Evolutionary conservation across 2,113 vertebrate genomes (phyloP), one percentile per base, ranked within the genome.

Genomic region (Lepisosteus oculatus): DNA sequence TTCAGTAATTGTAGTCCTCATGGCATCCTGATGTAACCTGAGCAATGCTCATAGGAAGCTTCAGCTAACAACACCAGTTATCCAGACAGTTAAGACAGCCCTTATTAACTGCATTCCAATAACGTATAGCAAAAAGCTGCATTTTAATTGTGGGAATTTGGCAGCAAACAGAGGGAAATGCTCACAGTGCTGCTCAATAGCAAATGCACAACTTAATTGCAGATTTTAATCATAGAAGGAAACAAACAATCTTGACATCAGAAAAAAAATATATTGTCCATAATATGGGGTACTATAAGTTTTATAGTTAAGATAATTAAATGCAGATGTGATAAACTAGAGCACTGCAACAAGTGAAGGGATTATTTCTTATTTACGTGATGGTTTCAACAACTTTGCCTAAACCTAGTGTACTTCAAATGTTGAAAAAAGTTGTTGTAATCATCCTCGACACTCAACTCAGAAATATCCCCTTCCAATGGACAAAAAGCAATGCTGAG

Each of bases 261-360:
- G 67, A 70, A 65, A 13, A 65, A 8, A n/a, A 41, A 56, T 17
- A 57, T 42, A 57, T 57, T n/a, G 69, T 63, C 66, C 67, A 68
- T 75, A 81, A 75, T 74, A 72, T 67, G 15, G 77, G 74, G 68
- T 62, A 71, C 17, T 45, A 77, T 71, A 70, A 77, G 74, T 66
- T 77, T 73, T 71, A 68, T 42, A 72, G 61, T 67, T 41, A n/a
- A 29, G 64, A 44, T 73, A 80, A 82, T 79, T 73, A 79, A 74
- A 77, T 61, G 66, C 80, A 82, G 78, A 80, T 74, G 78, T 55
- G 69, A 75, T 62, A 17, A 63, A 72, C 71, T 43, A 55, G 59
- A 3, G 56, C 3, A 12, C 56, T 9, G 47, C 47, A 51, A 6
- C 5, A 51, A 51, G 5, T 6, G 2, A 9, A 51, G 0, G 29